Base-by-base conservation (phyloP, 2,113 vertebrate species). In the Paratilapia polleni region DNA sequence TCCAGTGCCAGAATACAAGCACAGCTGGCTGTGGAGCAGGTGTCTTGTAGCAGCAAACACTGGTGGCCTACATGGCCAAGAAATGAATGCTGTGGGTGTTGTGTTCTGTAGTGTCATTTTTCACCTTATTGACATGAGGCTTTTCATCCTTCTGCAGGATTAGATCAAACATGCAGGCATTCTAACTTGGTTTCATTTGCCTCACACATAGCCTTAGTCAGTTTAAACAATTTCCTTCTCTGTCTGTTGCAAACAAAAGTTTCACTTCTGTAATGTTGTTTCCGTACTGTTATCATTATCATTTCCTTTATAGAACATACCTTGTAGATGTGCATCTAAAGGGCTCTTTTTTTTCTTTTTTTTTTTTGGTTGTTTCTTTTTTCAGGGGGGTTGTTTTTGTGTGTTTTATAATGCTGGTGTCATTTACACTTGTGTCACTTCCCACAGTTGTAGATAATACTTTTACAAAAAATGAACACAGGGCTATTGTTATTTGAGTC, bases 231-330 rank as follows among this genome's bases (percentile, higher is more conserved):
- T 56, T 78, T 85, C 62, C 47, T 80, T 62, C 59, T 22, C 4
- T 80, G 68, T 81, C 58, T 34, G 49, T 19, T 56, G 56, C n/a
- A 58, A 1, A 54, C 20, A 52, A 24, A 36, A 12, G 77, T 94
- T 90, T 92, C 81, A 90, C 85, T 88, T 92, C 84, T 89, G 12
- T 10, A 76, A 59, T 82, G 49, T 56, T 8, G n/a, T 76, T 54
- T 75, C 58, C 6, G 24, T 73, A 20, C 43, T 73, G 43, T 56
- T 61, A 28, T 68, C 3, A 3, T 34, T 58, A 34, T 60, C 8
- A 59, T 58, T 64, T 74, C 38, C 34, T 57, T 58, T 12, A 36
- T 49, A 13, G n/a, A n/a, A n/a, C 8, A 17, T 20, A 62, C n/a
- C 38, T 54, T 78, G 20, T 11, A 74, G 34, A 47, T 26, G 26